Base-by-base conservation (phyloP, 53 echinoderm and acorn worm genomes). In the Patiria pectinifera region DNA sequence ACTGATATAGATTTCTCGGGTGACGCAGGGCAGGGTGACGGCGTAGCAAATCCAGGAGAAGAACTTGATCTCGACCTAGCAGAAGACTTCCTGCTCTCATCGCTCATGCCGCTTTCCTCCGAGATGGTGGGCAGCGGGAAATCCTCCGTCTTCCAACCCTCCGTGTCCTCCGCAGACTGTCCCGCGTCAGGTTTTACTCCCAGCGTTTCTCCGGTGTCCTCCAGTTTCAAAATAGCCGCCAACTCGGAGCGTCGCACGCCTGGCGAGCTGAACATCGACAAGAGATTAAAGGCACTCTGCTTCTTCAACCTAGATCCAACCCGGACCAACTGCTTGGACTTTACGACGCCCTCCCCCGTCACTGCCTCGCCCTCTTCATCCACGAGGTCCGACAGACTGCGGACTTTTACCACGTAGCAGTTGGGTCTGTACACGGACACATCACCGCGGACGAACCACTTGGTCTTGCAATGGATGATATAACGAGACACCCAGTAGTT, bases 401-500 rank as follows among this genome's bases (percentile, higher is more conserved):
- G 91, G 14, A 98, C 98, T 59, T 92, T 89, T 25, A 96, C 92
- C 21, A 93, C 90, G 71, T 94, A 97, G 84, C 95, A 93, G 76
- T 96, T 84, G 3, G 97, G 97, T 82, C 93, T 93, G 72, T 94
- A 95, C 2, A 94, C 93, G 11, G 69, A 76, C 14, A 95, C 85
- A 60, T 83, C 62, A 0, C 60, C 89, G 21, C 88, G 83, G 8
- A 91, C 46, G n/a, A 69, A 80, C 46, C 75, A 90, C 82, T 85
- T 97, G 78, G 91, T 76, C 85, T 99, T 99, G 77, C 95, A 95
- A 84, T 97, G 97, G 84, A 97, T 92, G 45, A 99, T 70, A 72
- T 94, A 99, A 19, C 99, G 76, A 16, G 99, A 97, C 49, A 96
- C 93, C 99, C 99, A 99, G 92, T 99, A 99, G 86, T 96, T 99